Evolutionary conservation across 2,113 vertebrate species (phyloP).

Genomic region (Tragelaphus imberbis): DNA sequence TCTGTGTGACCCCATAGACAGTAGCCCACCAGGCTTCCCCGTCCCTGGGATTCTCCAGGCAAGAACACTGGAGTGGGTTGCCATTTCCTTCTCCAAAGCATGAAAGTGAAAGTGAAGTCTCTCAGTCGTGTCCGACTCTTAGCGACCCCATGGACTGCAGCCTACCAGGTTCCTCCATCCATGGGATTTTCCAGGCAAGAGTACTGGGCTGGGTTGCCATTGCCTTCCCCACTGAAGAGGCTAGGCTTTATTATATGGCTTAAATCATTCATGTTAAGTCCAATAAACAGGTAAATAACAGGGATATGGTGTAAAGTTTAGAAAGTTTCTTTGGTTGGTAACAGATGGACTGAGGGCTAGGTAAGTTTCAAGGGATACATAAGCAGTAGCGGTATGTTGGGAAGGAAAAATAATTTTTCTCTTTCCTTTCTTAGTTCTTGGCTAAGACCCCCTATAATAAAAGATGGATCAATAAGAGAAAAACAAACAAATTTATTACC

Average conservation of each 20-base stretch:
- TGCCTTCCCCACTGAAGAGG: not conserved
- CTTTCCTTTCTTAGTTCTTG: not conserved
- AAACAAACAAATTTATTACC: not conserved
- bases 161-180: too few species aligned
- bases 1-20: too few species aligned
- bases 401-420: not conserved
- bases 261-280: not conserved
- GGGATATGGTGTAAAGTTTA: not conserved
- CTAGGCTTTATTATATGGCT: not conserved
- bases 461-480: not conserved
- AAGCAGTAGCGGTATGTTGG: not conserved
- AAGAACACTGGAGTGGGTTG: too few species aligned
- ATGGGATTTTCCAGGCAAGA: too few species aligned
- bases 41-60: too few species aligned
- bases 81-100: too few species aligned
- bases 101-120: too few species aligned
- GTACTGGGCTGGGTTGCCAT: too few species aligned
- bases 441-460: not conserved
- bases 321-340: not conserved
- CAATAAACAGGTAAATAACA: not conserved
- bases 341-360: not conserved
- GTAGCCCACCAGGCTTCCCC: too few species aligned
- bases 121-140: too few species aligned
- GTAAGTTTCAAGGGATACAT: not conserved
- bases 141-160: too few species aligned